These are phyloP conservation scores for Drosophila infuscata DNA, from an alignment of 2,888 invertebrate species.

Conservation along the genomic window DNA sequence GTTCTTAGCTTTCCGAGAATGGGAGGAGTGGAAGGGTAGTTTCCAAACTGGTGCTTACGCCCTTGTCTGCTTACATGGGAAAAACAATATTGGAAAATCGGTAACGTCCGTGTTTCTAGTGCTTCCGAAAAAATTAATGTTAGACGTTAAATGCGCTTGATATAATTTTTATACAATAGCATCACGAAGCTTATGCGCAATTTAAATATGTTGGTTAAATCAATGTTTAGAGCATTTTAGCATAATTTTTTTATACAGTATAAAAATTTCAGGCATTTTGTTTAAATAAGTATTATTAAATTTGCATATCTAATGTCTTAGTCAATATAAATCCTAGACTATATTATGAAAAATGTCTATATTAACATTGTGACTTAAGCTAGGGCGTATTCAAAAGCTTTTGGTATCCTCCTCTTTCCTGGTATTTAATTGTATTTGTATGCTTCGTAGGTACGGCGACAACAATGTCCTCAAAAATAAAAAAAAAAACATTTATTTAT, in stretches of 20 bases:
- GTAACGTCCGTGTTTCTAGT: neutral
- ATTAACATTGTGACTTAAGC: constrained; percentile 56
- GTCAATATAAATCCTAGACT: constrained; percentile 58
- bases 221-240: constrained; percentile 57
- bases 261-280: constrained; percentile 52
- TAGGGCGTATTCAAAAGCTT: constrained; percentile 48
- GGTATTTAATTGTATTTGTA: constrained; percentile 30
- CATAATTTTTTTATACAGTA: constrained; percentile 49
- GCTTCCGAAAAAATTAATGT: constrained; percentile 2
- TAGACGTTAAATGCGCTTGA: constrained; percentile 37
- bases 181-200: constrained; percentile 29
- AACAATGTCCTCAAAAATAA: constrained; percentile 68
- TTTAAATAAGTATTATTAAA: constrained; percentile 36
- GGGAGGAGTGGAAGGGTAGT: neutral
- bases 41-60: neutral
- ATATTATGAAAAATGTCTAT: constrained; percentile 55
- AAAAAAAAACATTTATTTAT: constrained; percentile 33
- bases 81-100: neutral
- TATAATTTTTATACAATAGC: constrained; percentile 48
- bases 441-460: constrained; percentile 80
- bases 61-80: neutral
- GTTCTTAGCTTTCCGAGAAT: neutral
- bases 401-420: constrained; percentile 18
- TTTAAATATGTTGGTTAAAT: constrained; percentile 31
- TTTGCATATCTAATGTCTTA: constrained; percentile 63